phyloP scores from a whole-genome alignment of 2,797 vertebrate species.

The Micrastur ruficollis region DNA sequence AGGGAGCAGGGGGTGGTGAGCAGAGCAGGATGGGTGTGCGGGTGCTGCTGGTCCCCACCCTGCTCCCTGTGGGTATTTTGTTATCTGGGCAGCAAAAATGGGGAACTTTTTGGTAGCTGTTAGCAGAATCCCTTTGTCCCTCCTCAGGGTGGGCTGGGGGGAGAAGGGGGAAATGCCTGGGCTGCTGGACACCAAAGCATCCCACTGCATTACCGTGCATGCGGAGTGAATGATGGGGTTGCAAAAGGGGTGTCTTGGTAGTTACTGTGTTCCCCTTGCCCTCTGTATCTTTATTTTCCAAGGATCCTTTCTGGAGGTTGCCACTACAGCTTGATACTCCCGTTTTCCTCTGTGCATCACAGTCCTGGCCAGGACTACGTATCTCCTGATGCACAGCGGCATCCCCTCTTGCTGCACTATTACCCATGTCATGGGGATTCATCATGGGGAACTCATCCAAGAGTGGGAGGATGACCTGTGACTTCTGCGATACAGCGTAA shows the following conservation, averaged over 20 bases:
- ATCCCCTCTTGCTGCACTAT: neutral
- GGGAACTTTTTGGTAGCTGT: neutral
- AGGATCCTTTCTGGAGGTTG: neutral
- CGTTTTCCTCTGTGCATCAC: neutral
- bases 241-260: neutral
- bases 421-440: accelerated
- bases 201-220: accelerated
- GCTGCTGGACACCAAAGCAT: neutral
- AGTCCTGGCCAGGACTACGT: neutral
- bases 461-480: neutral
- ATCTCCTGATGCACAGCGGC: neutral
- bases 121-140: neutral
- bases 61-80: neutral
- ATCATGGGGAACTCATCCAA: accelerated
- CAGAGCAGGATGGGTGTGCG: accelerated
- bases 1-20: conserved; percentile 35
- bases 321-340: neutral
- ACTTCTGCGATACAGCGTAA: neutral
- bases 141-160: accelerated
- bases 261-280: neutral
- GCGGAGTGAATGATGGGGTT: neutral
- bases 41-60: neutral
- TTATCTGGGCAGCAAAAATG: neutral
- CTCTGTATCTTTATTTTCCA: neutral
- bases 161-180: neutral